A percentile compares a stretch with the other conserved stretches of the same genome.
Conservation (phyloP, 2,797 vertebrate species). For the Gobionotothen gibberifrons region DNA sequence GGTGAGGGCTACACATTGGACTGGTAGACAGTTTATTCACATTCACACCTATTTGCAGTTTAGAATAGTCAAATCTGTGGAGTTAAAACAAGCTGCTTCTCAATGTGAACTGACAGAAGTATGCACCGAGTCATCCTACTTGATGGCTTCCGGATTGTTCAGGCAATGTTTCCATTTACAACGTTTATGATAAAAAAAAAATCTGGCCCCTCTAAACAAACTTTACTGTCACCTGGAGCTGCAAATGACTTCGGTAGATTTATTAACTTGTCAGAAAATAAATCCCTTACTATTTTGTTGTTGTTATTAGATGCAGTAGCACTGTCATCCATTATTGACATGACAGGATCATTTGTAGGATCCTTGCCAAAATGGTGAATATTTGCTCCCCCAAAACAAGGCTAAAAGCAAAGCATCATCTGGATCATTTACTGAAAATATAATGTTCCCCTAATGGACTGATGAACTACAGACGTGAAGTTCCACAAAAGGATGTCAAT, state of each 20-base stretch:
- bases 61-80: neutral
- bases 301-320: neutral
- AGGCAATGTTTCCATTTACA: neutral
- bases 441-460: neutral
- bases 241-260: fast-evolving
- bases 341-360: neutral
- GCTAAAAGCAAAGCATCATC: neutral
- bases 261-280: neutral
- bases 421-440: neutral
- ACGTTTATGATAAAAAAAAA: neutral
- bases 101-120: neutral
- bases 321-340: neutral
- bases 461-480: neutral
- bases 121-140: neutral
- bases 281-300: neutral
- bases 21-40: no score
- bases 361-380: neutral
- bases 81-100: neutral
- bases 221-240: no score
- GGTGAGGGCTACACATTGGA: no score
- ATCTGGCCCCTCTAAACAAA: neutral
- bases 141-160: no score
- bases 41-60: no score
- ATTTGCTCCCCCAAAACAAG: neutral
- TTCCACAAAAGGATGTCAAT: neutral